These are phyloP conservation scores for Pomatostomus ruficeps DNA, from an alignment of 2,113 vertebrate genomes.

Conservation along the genomic window DNA sequence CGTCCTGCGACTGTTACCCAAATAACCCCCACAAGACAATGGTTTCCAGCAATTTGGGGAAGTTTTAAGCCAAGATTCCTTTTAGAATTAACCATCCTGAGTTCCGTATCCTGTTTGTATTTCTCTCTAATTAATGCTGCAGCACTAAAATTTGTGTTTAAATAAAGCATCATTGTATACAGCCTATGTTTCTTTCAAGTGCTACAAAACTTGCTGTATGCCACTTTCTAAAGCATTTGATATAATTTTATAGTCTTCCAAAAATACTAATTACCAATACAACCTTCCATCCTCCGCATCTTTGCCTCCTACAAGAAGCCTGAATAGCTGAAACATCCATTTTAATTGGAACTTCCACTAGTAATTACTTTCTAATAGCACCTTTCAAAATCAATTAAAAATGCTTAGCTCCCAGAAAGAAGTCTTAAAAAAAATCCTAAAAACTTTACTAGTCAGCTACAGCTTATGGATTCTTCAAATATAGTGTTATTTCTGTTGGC, in stretches of 20 bases:
- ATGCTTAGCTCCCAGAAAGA: background rate
- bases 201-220: background rate
- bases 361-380: slow-evolving; percentile 12
- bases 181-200: background rate
- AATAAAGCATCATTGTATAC: background rate
- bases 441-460: background rate
- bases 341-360: slow-evolving; percentile 29
- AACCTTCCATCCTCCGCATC: background rate
- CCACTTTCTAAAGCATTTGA: background rate
- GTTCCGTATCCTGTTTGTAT: background rate
- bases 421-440: background rate
- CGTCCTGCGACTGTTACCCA: rapidly evolving
- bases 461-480: background rate
- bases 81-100: background rate
- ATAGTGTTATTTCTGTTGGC: background rate
- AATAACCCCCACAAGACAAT: background rate
- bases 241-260: background rate
- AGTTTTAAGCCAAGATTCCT: background rate
- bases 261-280: background rate
- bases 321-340: background rate
- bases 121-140: background rate
- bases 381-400: slow-evolving; percentile 21
- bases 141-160: background rate
- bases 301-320: background rate
- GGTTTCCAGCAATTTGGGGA: background rate